Base-by-base conservation (phyloP, 1,140 invertebrate species). In the Drosophila ironensis region DNA sequence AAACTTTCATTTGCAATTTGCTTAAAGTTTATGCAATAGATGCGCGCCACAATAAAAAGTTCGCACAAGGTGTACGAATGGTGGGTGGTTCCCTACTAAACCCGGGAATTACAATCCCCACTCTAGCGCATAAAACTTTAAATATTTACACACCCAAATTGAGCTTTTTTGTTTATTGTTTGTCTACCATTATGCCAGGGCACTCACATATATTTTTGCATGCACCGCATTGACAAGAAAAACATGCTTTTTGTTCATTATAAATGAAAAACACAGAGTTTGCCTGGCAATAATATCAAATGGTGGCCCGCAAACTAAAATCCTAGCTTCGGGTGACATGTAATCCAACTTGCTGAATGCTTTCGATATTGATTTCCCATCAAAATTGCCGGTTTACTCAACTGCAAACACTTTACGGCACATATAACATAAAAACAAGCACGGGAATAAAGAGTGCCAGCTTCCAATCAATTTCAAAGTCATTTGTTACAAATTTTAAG, bases 401-500 rank as follows among this genome's bases (percentile, higher is more conserved):
- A 56, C 44, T 46, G 73, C 42, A 40, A 22, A 30, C 22, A 27
- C 50, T 73, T 78, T 78, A 78, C 54, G 61, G 47, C 40, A 53
- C 40, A 74, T 54, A 74, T 38, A 50, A 64, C 54, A 70, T 54
- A 70, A 73, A 74, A 53, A 54, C 27, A 38, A 47, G n/a, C n/a
- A n/a, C n/a, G 4, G 14, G 61, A 50, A 67, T 24, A 47, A 17
- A 3, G 12, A 61, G 22, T 41, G 46, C 54, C 30, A 63, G 57
- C 73, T 77, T 84, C 59, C 59, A 73, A 86, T 84, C 80, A 78
- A 86, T 84, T 78, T 73, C 64, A 70, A 84, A 74, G 74, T 78
- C 80, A 86, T 86, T 84, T 86, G 69, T 78, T 57, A 84, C 80
- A 86, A 86, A 84, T 84, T 84, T 78, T 73, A 78, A 73, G 69